Conservation (phyloP, 2,113 vertebrate genomes). For the Butorides virescens region DNA sequence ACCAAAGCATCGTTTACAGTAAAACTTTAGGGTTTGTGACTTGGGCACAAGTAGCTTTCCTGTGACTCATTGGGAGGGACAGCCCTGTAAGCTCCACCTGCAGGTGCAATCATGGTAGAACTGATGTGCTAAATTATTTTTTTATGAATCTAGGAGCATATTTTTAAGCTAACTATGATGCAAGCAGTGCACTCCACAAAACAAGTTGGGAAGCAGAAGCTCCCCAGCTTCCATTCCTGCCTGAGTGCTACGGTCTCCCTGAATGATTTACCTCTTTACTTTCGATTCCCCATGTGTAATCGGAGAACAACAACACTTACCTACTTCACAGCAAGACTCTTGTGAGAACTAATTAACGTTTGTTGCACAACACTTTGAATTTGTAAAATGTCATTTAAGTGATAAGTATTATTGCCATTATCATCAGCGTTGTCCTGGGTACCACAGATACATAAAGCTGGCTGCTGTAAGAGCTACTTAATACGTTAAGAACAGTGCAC, state of each 20-base stretch:
- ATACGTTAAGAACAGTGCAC: background rate
- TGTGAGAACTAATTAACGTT: slow-evolving; percentile 58
- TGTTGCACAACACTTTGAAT: slow-evolving; percentile 53
- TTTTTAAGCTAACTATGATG: background rate
- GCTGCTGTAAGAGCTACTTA: background rate
- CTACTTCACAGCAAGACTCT: slow-evolving; percentile 48
- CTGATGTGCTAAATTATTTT: background rate
- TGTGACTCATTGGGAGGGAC: background rate
- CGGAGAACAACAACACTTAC: slow-evolving; percentile 16
- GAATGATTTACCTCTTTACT: background rate
- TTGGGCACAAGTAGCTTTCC: background rate
- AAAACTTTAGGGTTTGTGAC: background rate
- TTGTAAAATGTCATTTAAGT: slow-evolving; percentile 43
- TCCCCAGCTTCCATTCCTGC: background rate
- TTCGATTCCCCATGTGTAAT: slow-evolving; percentile 4
- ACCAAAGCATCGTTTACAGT: background rate
- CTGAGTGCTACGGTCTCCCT: background rate
- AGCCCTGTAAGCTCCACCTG: background rate
- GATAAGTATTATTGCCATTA: slow-evolving; percentile 46
- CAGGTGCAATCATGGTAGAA: background rate
- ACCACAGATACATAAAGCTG: background rate
- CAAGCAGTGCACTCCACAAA: background rate
- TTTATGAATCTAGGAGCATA: background rate
- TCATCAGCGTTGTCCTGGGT: background rate
- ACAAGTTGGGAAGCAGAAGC: background rate